phyloP scores from a whole-genome alignment of 1,140 invertebrate species.

The Sarcophaga peregrina region DNA sequence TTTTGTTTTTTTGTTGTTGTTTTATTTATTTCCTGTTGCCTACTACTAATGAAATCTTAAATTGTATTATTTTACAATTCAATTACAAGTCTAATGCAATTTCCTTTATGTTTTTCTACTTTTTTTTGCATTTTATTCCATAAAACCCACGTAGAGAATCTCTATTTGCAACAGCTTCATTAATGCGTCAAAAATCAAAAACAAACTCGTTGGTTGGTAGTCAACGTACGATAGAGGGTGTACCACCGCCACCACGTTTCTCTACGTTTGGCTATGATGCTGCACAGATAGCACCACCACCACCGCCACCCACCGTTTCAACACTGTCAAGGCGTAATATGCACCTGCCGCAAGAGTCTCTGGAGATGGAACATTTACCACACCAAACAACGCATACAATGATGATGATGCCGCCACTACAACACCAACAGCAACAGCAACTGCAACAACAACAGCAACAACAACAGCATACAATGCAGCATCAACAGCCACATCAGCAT shows the following conservation, averaged over 20 bases:
- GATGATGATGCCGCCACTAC: slow-evolving; percentile 47
- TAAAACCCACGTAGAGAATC: slow-evolving; percentile 57
- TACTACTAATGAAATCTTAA: no score
- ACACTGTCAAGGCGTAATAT: slow-evolving; percentile 56
- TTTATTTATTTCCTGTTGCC: no score
- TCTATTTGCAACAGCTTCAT: slow-evolving; percentile 60
- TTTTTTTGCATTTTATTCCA: no score
- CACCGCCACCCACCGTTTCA: slow-evolving; percentile 43
- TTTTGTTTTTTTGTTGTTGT: no score
- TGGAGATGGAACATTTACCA: slow-evolving; percentile 60
- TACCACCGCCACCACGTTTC: slow-evolving; percentile 58
- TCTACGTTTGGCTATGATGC: slow-evolving; percentile 65
- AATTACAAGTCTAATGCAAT: background rate
- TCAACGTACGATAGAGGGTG: slow-evolving; percentile 47
- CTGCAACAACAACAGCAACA: no score
- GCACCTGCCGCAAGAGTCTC: slow-evolving; percentile 52
- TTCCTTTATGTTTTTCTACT: slow-evolving; percentile 27
- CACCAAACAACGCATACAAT: slow-evolving; percentile 54
- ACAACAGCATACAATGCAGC: no score
- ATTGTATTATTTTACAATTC: no score
- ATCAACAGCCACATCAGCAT: slow-evolving; percentile 15
- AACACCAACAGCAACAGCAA: slow-evolving; percentile 48
- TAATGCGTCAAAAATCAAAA: slow-evolving; percentile 63
- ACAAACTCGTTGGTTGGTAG: slow-evolving; percentile 53
- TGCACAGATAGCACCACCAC: slow-evolving; percentile 42